These are phyloP conservation scores for Strix occidentalis DNA, from an alignment of 2,797 vertebrate species.

Conservation along the genomic window DNA sequence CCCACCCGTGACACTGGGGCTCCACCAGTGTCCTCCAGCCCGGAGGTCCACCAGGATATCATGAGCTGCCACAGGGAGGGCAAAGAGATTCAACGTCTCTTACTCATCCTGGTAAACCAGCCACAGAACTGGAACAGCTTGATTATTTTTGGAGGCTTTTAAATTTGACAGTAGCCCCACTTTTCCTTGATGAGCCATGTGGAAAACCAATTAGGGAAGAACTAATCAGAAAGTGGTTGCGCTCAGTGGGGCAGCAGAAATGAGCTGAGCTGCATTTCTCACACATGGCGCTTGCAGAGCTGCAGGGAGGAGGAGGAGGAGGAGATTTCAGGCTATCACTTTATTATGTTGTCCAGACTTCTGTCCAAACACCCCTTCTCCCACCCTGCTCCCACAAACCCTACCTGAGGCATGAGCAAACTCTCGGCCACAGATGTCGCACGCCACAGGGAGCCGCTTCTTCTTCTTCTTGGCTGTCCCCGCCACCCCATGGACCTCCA, in stretches of 20 bases:
- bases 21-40: not conserved
- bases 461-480: constrained; percentile 77
- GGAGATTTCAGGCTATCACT: not conserved
- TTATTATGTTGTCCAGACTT: not conserved
- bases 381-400: not conserved
- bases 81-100: not conserved
- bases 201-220: constrained; percentile 50
- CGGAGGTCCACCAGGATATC: not conserved
- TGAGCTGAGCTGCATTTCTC: not conserved
- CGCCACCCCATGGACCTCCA: constrained; percentile 64
- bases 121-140: not conserved
- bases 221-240: constrained; percentile 4
- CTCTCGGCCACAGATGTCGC: constrained; percentile 84
- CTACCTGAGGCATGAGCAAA: constrained; percentile 89
- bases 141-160: constrained; percentile 8
- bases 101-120: not conserved
- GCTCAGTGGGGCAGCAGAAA: constrained; percentile 37
- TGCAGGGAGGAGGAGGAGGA: not conserved
- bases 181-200: constrained; percentile 21
- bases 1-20: rapidly evolving
- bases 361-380: not conserved
- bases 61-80: rapidly evolving
- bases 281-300: not conserved
- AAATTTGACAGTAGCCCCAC: not conserved
- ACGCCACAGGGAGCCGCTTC: constrained; percentile 72